phyloP scores from a whole-genome alignment of 2,888 invertebrate genomes.

The Himalopsyche japonica region DNA sequence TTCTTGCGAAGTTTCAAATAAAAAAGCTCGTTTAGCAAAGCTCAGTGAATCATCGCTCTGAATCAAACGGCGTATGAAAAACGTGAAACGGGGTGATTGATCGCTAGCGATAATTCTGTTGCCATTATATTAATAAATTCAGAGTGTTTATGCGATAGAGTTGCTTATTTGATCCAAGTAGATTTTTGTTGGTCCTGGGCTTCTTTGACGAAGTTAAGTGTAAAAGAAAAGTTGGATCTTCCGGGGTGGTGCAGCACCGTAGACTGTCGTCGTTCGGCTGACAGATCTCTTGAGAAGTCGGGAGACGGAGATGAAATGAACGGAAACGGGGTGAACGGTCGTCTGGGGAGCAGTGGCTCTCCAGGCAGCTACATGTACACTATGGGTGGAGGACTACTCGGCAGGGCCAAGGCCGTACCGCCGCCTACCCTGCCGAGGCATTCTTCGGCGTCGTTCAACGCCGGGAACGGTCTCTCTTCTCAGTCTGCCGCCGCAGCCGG shows the following conservation, averaged over 20 bases:
- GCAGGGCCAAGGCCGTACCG: constrained; percentile 69
- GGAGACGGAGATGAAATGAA: constrained; percentile 48
- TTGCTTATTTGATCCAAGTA: background rate
- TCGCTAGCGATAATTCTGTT: background rate
- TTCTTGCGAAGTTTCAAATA: background rate
- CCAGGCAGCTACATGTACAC: constrained; percentile 68
- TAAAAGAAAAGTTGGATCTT: background rate
- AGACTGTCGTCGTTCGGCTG: constrained; percentile 55
- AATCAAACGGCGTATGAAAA: background rate
- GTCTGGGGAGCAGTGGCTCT: constrained; percentile 57
- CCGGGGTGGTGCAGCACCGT: constrained; percentile 53
- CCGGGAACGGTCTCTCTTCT: constrained; percentile 72
- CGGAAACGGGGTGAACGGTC: constrained; percentile 58
- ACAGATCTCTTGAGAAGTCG: constrained; percentile 46
- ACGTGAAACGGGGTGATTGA: background rate
- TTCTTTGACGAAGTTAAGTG: background rate
- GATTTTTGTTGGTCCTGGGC: background rate
- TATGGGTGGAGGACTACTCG: constrained; percentile 64
- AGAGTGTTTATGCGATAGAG: background rate
- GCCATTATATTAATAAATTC: background rate
- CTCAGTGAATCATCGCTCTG: background rate
- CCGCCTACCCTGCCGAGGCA: constrained; percentile 81
- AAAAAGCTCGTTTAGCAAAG: background rate
- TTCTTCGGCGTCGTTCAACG: constrained; percentile 77
- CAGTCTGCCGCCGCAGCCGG: constrained; percentile 67